Conservation (phyloP, 2,113 vertebrate genomes). For the Astatoreochromis straeleni region DNA sequence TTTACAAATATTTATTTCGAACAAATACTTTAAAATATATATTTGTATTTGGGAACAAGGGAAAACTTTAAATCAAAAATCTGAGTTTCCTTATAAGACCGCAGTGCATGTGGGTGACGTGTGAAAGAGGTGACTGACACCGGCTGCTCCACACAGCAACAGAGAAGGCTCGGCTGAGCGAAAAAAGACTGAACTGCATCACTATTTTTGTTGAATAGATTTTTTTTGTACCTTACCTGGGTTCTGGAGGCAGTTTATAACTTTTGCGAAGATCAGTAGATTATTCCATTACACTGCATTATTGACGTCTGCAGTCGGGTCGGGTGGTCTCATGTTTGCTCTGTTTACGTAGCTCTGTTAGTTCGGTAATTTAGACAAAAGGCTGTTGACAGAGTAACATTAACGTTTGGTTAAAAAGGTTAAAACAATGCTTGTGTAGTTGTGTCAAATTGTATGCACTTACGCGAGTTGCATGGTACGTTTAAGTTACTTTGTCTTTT, state of each 20-base stretch:
- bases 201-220: background rate
- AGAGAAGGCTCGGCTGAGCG: background rate
- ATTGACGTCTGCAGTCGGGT: background rate
- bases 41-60: background rate
- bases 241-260: background rate
- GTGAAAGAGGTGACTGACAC: background rate
- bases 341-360: background rate
- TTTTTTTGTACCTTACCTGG: background rate
- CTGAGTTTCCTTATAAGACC: background rate
- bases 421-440: background rate
- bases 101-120: background rate
- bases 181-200: background rate
- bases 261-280: background rate
- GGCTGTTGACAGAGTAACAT: background rate
- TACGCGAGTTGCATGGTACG: background rate
- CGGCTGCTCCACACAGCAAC: background rate
- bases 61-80: background rate
- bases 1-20: background rate
- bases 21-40: background rate
- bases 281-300: background rate
- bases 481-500: background rate
- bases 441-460: background rate
- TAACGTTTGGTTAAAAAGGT: background rate
- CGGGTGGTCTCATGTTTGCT: background rate
- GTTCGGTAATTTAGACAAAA: background rate